Evolutionary conservation across 2,888 invertebrate species (phyloP).

Genomic region (Thysanoteuthis rhombus): DNA sequence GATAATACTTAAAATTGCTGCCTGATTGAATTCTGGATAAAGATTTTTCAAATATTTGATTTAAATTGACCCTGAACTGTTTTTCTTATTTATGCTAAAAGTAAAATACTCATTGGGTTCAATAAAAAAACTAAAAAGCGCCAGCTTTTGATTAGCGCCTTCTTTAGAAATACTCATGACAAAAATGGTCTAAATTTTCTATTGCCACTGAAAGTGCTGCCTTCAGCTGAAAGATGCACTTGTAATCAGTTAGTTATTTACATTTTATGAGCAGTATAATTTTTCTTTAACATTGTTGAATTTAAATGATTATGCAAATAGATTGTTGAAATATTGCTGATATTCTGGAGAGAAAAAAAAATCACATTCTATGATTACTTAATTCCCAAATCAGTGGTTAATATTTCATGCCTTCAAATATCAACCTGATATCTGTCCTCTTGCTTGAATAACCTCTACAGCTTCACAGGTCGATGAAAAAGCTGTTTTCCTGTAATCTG

Average conservation of each 20-base stretch:
- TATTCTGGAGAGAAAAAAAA: not conserved
- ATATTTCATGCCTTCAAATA: conserved; percentile 30
- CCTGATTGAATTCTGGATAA: not conserved
- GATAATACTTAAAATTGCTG: not conserved
- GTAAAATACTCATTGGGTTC: not conserved
- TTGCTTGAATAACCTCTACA: conserved; percentile 21
- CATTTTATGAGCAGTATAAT: not conserved
- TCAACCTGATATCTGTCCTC: conserved; percentile 29
- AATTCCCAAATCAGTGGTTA: conserved; percentile 29
- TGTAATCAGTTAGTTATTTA: conserved; percentile 23
- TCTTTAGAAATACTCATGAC: not conserved
- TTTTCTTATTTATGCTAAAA: not conserved
- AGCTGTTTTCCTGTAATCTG: not conserved
- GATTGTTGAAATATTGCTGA: conserved; percentile 25
- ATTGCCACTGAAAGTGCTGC: not conserved
- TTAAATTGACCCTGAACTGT: not conserved
- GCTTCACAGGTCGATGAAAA: conserved; percentile 21
- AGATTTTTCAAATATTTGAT: not conserved
- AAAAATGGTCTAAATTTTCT: not conserved
- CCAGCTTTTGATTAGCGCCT: not conserved
- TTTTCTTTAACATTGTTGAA: not conserved
- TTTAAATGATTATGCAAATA: conserved; percentile 25
- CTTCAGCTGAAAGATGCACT: not conserved
- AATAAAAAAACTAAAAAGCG: not conserved
- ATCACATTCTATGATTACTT: not conserved